Evolutionary conservation across 2,888 invertebrate genomes (phyloP).

Genomic region (Orchesella flavescens): DNA sequence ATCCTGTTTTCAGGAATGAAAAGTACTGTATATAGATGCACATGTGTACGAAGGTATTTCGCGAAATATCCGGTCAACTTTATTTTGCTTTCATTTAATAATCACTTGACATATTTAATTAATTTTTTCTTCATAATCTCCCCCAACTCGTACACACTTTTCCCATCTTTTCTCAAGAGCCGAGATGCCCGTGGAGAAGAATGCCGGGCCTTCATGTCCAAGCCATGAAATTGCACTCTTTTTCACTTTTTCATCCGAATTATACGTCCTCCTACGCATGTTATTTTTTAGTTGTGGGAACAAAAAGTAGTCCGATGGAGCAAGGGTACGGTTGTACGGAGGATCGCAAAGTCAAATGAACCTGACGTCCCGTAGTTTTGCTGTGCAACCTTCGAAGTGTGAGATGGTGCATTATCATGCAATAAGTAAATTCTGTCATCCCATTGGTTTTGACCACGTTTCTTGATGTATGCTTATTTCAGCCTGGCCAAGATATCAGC

Average conservation of each 20-base stretch:
- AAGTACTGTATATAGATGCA: too few relatives aligned
- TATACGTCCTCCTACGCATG: too few relatives aligned
- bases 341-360: constrained; percentile 13
- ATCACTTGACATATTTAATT: neutral
- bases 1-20: too few relatives aligned
- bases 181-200: constrained; percentile 15
- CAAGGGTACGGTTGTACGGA: constrained; percentile 26
- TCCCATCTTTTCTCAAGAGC: constrained; percentile 17
- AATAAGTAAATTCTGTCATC: constrained; percentile 8
- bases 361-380: neutral
- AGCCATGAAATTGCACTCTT: constrained; percentile 28
- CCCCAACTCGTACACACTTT: constrained; percentile 6
- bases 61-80: neutral
- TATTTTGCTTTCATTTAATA: neutral
- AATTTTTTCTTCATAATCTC: neutral
- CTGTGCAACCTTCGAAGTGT: neutral
- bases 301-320: constrained; percentile 37
- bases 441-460: constrained; percentile 8
- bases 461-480: neutral
- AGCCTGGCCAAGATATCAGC: constrained; percentile 5
- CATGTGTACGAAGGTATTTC: too few relatives aligned
- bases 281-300: neutral
- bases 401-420: constrained; percentile 13
- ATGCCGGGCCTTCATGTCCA: constrained; percentile 7
- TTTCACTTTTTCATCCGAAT: neutral